These are phyloP conservation scores for Tragelaphus scriptus DNA, from an alignment of 2,113 vertebrate genomes.

Conservation along the genomic window DNA sequence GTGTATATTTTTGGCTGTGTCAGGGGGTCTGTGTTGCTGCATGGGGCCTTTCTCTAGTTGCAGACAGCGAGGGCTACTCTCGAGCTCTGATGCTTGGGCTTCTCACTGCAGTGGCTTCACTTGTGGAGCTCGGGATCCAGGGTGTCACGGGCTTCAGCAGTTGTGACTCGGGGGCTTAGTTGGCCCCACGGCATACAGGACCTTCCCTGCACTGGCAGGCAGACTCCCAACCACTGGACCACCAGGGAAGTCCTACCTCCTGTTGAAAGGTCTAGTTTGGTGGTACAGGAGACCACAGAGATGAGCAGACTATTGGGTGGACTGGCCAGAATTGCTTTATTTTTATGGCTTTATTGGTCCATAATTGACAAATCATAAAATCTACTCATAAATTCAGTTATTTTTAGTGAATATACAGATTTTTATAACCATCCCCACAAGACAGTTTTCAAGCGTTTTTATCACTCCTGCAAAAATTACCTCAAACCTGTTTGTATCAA, in stretches of 20 bases:
- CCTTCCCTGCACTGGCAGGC: neutral
- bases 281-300: neutral
- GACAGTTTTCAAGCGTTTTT: neutral
- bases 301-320: neutral
- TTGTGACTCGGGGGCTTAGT: neutral
- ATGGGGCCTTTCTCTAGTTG: neutral
- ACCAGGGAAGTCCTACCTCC: rapidly evolving
- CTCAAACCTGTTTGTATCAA: neutral
- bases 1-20: neutral
- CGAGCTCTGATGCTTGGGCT: neutral
- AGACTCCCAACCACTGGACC: neutral
- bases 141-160: neutral
- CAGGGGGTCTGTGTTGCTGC: neutral
- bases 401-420: neutral
- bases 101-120: neutral
- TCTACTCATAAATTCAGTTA: neutral
- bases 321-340: neutral
- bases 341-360: neutral
- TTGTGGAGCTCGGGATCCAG: neutral
- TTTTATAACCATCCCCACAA: neutral
- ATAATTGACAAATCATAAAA: neutral
- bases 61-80: neutral
- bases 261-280: neutral
- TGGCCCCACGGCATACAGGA: rapidly evolving
- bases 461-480: neutral